Conservation (phyloP, 2,113 vertebrate genomes). For the Salvelinus alpinus region DNA sequence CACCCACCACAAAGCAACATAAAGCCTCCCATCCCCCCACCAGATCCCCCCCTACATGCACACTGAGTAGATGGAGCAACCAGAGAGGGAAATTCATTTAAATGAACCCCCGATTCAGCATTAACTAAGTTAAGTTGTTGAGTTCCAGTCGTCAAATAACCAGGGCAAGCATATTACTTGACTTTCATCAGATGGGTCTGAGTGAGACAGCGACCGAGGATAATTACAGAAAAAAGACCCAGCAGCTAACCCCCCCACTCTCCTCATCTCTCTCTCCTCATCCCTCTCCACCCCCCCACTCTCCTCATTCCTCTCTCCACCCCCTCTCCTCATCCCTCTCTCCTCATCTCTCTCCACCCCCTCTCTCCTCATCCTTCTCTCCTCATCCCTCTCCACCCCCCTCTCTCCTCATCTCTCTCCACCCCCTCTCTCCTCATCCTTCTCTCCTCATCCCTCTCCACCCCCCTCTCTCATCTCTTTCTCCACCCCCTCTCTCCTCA, state of each 20-base stretch:
- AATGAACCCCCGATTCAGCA: constrained; percentile 66
- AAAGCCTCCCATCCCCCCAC: constrained; percentile 38
- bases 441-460: too few relatives aligned
- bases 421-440: too few relatives aligned
- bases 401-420: too few relatives aligned
- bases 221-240: constrained; percentile 71
- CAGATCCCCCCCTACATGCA: constrained; percentile 3
- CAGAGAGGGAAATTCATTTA: constrained; percentile 73
- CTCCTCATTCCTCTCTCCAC: too few relatives aligned
- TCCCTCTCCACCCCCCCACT: too few relatives aligned
- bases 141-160: constrained; percentile 72
- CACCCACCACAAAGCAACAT: not conserved
- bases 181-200: constrained; percentile 71
- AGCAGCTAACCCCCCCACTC: constrained; percentile 58
- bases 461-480: too few relatives aligned
- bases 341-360: too few relatives aligned
- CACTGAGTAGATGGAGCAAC: constrained; percentile 57
- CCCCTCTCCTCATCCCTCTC: too few relatives aligned
- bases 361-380: too few relatives aligned
- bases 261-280: not conserved
- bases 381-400: too few relatives aligned
- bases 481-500: too few relatives aligned
- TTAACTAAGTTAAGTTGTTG: constrained; percentile 71
- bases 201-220: constrained; percentile 59
- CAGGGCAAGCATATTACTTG: constrained; percentile 69